phyloP scores from a whole-genome alignment of 2,113 vertebrate species.

The Laterallus jamaicensis region DNA sequence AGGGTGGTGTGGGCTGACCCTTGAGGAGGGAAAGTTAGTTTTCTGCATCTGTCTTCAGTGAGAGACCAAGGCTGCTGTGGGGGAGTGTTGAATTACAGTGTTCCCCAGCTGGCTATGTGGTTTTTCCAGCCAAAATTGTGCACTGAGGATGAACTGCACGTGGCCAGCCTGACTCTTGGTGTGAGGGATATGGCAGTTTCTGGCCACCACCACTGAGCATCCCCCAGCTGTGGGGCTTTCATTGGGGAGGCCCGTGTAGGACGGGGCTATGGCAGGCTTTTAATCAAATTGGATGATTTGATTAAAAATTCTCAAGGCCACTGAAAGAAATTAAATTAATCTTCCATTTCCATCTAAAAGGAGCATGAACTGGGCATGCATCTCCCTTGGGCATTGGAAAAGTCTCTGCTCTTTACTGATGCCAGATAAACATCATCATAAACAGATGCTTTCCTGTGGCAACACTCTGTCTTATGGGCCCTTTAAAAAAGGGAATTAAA shows the following conservation, averaged over 20 bases:
- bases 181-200: background rate
- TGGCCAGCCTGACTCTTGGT: background rate
- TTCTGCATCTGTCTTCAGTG: background rate
- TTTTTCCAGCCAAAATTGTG: background rate
- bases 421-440: background rate
- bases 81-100: background rate
- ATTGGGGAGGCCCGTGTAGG: rapidly evolving
- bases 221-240: background rate
- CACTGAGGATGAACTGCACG: background rate
- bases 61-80: background rate
- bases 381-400: background rate
- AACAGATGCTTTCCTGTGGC: background rate
- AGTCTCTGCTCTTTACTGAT: background rate
- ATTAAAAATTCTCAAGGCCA: background rate
- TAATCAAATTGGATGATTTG: background rate
- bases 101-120: background rate
- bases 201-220: rapidly evolving
- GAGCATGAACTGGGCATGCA: background rate
- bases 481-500: background rate
- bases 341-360: constrained; percentile 10
- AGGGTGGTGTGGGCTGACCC: background rate
- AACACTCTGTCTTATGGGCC: background rate
- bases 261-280: background rate
- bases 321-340: background rate
- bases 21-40: background rate